These are phyloP conservation scores for Holocentrus rufus DNA, from an alignment of 2,797 vertebrate genomes.

Conservation along the genomic window DNA sequence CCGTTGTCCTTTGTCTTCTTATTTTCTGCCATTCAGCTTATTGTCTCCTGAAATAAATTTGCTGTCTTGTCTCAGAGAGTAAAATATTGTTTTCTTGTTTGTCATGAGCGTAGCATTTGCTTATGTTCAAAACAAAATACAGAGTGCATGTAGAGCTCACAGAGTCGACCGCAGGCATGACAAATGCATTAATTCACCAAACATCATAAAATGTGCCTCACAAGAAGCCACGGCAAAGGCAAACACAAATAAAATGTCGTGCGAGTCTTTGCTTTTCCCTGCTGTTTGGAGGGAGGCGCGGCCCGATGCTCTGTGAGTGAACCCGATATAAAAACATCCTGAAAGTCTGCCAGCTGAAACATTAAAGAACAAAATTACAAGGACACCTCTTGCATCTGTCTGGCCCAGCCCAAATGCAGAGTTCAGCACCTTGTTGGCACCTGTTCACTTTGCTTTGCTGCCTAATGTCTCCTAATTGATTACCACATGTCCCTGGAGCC, in stretches of 20 bases:
- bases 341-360: conserved; percentile 57
- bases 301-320: conserved; percentile 62
- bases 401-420: conserved; percentile 25
- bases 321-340: conserved; percentile 68
- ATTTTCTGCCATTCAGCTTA: conserved; percentile 59
- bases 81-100: conserved; percentile 56
- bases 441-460: conserved; percentile 29
- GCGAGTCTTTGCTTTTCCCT: conserved; percentile 47
- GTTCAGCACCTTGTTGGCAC: conserved; percentile 35
- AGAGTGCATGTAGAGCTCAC: conserved; percentile 68
- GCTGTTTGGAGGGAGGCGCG: conserved; percentile 47
- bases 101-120: conserved; percentile 73
- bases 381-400: conserved; percentile 68
- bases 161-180: conserved; percentile 70
- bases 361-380: conserved; percentile 60
- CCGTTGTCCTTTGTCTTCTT: conserved; percentile 61
- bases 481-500: conserved; percentile 30
- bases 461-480: conserved; percentile 54
- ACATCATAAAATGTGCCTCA: conserved; percentile 73
- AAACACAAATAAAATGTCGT: conserved; percentile 79
- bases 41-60: conserved; percentile 63
- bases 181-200: conserved; percentile 72
- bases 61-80: conserved; percentile 58
- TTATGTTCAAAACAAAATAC: conserved; percentile 73
- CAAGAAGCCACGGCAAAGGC: conserved; percentile 72